Evolutionary conservation across 2,888 invertebrate genomes (phyloP).

Genomic region (Loripinus fragilis): DNA sequence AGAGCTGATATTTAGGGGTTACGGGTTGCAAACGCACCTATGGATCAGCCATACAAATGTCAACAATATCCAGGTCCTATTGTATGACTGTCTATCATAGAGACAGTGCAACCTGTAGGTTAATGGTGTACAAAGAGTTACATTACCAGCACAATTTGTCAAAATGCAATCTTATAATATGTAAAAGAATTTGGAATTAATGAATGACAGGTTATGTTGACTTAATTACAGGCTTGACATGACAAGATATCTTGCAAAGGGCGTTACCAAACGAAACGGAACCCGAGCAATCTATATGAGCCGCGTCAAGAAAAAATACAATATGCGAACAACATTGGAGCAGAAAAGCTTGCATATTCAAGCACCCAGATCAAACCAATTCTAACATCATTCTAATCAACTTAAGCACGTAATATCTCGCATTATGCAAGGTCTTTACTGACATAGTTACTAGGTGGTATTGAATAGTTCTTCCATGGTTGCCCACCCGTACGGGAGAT

Average conservation of each 20-base stretch:
- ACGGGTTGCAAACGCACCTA: not conserved
- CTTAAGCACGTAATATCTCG: too few species aligned
- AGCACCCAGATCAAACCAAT: too few species aligned
- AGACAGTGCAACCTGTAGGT: not conserved
- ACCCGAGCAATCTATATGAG: too few species aligned
- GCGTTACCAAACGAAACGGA: not conserved
- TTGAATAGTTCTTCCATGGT: too few species aligned
- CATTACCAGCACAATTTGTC: not conserved
- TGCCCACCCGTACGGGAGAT: too few species aligned
- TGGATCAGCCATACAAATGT: not conserved
- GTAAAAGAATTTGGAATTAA: not conserved
- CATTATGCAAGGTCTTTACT: too few species aligned
- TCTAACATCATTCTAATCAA: too few species aligned
- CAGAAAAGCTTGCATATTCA: too few species aligned
- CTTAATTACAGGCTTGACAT: too few species aligned
- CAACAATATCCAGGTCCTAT: not conserved
- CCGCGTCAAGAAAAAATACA: too few species aligned
- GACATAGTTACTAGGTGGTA: too few species aligned
- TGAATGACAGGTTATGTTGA: not conserved
- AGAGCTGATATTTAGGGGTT: not conserved
- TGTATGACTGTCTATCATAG: not conserved
- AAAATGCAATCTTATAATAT: not conserved
- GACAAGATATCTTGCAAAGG: not conserved
- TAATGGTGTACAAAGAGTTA: constrained; percentile 11
- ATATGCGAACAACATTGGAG: too few species aligned